Base-by-base conservation (phyloP, 2,888 invertebrate genomes). In the Sarcophaga caerulescens region DNA sequence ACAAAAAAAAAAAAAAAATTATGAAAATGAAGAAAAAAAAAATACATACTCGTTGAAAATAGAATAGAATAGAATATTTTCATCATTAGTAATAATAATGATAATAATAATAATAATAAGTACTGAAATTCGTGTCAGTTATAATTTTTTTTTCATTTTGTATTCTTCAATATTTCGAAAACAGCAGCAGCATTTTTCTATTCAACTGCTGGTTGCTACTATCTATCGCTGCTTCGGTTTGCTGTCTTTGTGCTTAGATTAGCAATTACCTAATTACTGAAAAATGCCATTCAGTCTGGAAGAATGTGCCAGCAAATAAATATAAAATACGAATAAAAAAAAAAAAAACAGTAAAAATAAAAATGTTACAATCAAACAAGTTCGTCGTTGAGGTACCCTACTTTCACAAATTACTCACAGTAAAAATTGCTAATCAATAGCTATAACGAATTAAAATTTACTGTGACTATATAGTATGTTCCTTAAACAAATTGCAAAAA, bases 181-280 rank as follows among this genome's bases (percentile, higher is more conserved):
- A 65, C 35, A 77, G 59, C 59, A 69, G 62, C 25, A 63, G 19
- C 23, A 75, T 17, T 77, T 57, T 21, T 60, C 57, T 21, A 21
- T 68, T 5, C 45, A 66, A 25, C 35, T 66, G 57, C 47, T 45
- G 19, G 45, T 57, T 35, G 35, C 35, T 35, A 10, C 35, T 35
- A 35, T 44, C 52, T 59, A 25, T 23, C 59, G 57, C 35, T 68
- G 47, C 63, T 52, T 6, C n/a, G 2, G 35, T 8, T 35, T 66
- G 70, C n/a, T 82, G 57, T 25, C 62, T 73, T 78, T 81, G 79
- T 76, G 79, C 75, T 84, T 59, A 79, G 84, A 81, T 84, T 77
- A 84, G 84, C 82, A 89, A 89, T 89, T 89, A 89, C 90, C 90
- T 90, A 90, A 90, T 85, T 85, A 85, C 66, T 79, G 79, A 75